Percentiles rank a stretch among this genome's conserved stretches.
Conservation (phyloP, 2,888 invertebrate species). For the Colletes collaris region DNA sequence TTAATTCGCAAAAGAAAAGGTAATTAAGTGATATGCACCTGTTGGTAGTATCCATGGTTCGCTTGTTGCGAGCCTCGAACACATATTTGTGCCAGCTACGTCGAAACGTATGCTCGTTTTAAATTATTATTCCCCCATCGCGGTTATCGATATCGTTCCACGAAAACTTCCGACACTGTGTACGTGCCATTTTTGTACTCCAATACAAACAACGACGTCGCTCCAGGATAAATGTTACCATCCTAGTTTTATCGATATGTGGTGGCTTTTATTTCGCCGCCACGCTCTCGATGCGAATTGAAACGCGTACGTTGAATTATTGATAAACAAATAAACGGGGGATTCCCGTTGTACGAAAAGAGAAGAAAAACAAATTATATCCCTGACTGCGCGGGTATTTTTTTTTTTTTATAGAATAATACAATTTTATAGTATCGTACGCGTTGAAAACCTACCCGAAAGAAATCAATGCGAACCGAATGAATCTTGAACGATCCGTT, state of each 20-base stretch:
- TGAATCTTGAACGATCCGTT: neutral
- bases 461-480: constrained; percentile 6
- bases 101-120: neutral
- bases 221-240: neutral
- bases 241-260: constrained; percentile 5
- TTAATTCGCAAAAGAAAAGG: constrained; percentile 57
- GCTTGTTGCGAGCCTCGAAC: constrained; percentile 18
- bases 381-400: neutral
- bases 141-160: constrained; percentile 1
- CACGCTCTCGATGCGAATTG: neutral
- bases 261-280: neutral
- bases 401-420: neutral
- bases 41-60: constrained; percentile 42
- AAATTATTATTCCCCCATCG: constrained; percentile 32
- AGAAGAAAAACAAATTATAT: neutral
- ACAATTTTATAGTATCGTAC: neutral
- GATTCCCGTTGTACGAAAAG: neutral
- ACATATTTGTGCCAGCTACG: constrained; percentile 16
- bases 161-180: neutral
- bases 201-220: neutral
- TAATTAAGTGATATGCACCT: constrained; percentile 63
- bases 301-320: constrained; percentile 20
- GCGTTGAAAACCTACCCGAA: constrained; percentile 1
- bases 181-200: constrained; percentile 8
- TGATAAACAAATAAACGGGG: neutral